Evolutionary conservation across 2,113 vertebrate species (phyloP).

Genomic region (Caretta caretta): DNA sequence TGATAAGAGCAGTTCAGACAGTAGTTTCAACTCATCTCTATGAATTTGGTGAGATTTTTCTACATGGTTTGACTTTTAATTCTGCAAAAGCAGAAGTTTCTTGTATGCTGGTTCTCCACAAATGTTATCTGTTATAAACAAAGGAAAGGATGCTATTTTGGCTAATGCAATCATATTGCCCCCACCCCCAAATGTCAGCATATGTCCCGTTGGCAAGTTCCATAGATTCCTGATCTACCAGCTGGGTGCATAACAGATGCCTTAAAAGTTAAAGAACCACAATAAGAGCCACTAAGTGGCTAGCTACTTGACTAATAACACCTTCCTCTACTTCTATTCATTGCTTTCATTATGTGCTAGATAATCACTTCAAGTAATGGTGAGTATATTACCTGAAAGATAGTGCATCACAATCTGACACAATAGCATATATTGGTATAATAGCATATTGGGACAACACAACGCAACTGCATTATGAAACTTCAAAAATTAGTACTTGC

Average conservation of each 20-base stretch:
- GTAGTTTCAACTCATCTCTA: background rate
- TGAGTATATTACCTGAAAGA: conserved; percentile 22
- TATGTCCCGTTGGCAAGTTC: conserved; percentile 62
- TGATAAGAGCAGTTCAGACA: background rate
- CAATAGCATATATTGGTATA: background rate
- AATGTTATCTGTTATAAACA: conserved; percentile 46
- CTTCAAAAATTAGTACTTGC: conserved; percentile 23
- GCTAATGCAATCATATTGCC: conserved; percentile 13
- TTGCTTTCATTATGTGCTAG: background rate
- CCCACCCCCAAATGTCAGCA: conserved; percentile 67
- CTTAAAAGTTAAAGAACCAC: conserved; percentile 17
- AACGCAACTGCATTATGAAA: conserved; percentile 27
- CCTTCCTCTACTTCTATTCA: background rate
- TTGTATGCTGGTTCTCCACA: background rate
- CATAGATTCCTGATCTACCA: conserved; percentile 53
- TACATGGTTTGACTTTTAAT: background rate
- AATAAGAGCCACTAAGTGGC: conserved; percentile 15
- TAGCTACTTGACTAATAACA: background rate
- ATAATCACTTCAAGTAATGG: background rate
- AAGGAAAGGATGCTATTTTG: conserved; percentile 40
- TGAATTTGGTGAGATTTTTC: background rate
- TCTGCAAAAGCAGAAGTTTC: conserved; percentile 1
- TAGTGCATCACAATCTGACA: background rate
- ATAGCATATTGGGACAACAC: background rate
- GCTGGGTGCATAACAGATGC: conserved; percentile 32